Base-by-base conservation (phyloP, 2,888 invertebrate genomes). In the Willowsia nigromaculata region DNA sequence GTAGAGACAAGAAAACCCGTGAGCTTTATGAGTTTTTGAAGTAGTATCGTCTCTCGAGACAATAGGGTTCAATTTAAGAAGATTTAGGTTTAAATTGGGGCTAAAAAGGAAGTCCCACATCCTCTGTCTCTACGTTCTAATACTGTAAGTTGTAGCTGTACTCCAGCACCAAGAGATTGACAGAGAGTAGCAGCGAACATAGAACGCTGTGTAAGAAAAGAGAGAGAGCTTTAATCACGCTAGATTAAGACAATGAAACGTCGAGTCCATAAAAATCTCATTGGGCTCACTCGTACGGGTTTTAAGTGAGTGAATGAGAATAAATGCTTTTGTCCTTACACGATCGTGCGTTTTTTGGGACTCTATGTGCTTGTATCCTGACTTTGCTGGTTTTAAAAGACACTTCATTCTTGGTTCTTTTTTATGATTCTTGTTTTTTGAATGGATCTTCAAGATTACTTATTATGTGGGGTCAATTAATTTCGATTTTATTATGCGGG, bases 91-190 rank as follows among this genome's bases (percentile, higher is more conserved):
- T 91, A 89, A 91, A 91, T 91, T 91, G 88, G 80, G 53, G 33
- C 86, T 91, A 91, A 91, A 92, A 90, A 92, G 92, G 92, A 92
- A 92, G 91, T 92, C 90, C 91, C 91, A 92, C 92, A 92, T 92
- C 92, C 92, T 92, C 92, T 91, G 91, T 74, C 7, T n/a, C 59
- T 82, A 11, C 13, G 7, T 2, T 47, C 18, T 1, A n/a, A 13
- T 13, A 40, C 47, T 40, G 15, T 1, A 13, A 15, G 27, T 47
- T 6, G 7, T 27, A 27, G 56, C 15, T n/a, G 37, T 65, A 18
- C 5, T 6, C n/a, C n/a, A 3, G 22, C 7, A 5, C 33, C 37
- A 22, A 22, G 5, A 15, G 15, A 47, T 40, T 76, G 13, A 27
- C 47, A 3, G 15, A 18, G 4, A 18, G 56, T 56, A 56, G 56